Evolutionary conservation across 2,888 invertebrate species (phyloP).

Genomic region (Cryptosula pallasiana): DNA sequence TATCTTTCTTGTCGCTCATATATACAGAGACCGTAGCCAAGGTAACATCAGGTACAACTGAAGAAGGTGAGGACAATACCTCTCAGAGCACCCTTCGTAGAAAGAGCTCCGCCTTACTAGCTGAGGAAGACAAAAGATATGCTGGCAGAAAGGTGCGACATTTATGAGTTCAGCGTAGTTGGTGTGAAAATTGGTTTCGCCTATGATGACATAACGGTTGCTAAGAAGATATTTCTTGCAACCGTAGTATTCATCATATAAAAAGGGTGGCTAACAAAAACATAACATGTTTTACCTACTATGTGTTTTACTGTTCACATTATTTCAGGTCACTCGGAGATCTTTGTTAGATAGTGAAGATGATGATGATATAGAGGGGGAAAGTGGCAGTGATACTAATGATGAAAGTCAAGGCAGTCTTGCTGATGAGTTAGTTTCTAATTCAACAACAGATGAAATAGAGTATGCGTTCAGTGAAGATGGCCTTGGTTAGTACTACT

Average conservation of each 20-base stretch:
- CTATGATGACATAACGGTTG: no score
- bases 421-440: no score
- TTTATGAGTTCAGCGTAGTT: no score
- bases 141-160: slow-evolving; percentile 68
- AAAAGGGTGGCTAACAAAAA: no score
- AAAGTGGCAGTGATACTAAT: slow-evolving; percentile 28
- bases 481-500: neutral
- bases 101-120: slow-evolving; percentile 32
- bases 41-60: slow-evolving; percentile 57
- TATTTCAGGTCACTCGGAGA: neutral
- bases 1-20: no score
- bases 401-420: slow-evolving; percentile 26
- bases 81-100: slow-evolving; percentile 58
- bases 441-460: neutral
- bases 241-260: no score
- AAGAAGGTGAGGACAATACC: slow-evolving; percentile 62
- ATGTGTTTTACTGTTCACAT: no score
- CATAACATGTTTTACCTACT: no score
- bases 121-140: slow-evolving; percentile 66
- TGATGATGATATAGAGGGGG: slow-evolving; percentile 28
- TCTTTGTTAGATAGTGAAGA: slow-evolving; percentile 26
- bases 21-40: slow-evolving; percentile 8
- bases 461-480: neutral
- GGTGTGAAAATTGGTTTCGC: no score
- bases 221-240: no score